Evolutionary conservation across 2,113 vertebrate genomes (phyloP).

Genomic region (Notiomystis cincta): DNA sequence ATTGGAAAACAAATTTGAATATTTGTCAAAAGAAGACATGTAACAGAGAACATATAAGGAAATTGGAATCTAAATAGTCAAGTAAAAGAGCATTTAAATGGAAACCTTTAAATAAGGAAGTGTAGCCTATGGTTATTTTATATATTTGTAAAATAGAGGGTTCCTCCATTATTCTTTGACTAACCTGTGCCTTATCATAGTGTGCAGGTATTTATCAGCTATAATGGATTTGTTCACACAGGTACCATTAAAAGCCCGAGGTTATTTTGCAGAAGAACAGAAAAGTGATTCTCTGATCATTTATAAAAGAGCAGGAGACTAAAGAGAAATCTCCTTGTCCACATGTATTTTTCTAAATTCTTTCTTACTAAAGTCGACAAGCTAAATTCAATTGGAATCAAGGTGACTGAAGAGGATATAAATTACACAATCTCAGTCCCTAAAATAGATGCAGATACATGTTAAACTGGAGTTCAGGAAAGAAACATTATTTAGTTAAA

Average conservation of each 20-base stretch:
- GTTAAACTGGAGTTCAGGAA: not conserved
- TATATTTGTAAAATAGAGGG: not conserved
- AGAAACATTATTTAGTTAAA: not conserved
- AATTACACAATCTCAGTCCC: not conserved
- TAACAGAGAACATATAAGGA: not conserved
- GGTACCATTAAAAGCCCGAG: not conserved
- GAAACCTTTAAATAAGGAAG: not conserved
- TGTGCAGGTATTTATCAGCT: not conserved
- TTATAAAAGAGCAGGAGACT: not conserved
- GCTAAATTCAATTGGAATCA: not conserved
- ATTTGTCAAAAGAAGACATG: not conserved
- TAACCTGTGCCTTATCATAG: not conserved
- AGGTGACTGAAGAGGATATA: not conserved
- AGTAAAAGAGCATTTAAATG: not conserved
- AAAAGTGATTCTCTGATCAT: not conserved
- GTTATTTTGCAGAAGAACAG: not conserved
- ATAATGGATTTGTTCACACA: not conserved
- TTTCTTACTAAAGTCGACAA: not conserved
- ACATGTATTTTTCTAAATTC: not conserved
- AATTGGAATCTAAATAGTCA: not conserved
- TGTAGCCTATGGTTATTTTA: fast-evolving
- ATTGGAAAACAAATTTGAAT: not conserved
- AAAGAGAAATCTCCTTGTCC: not conserved
- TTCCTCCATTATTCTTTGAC: not conserved
- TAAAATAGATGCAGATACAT: not conserved